Evolutionary conservation across 2,888 invertebrate genomes (phyloP).

Genomic region (Hypolimnas misippus): DNA sequence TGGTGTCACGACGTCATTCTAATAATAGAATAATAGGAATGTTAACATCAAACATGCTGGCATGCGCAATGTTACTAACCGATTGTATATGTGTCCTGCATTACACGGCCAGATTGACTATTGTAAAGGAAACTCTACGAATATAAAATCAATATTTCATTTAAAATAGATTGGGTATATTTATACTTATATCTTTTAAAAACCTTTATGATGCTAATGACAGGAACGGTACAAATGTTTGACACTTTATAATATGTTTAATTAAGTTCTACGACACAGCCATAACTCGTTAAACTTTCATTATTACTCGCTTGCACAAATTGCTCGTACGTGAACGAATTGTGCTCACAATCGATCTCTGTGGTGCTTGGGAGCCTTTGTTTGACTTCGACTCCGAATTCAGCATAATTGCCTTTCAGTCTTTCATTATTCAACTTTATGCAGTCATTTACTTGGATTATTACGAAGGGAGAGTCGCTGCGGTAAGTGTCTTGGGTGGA

Average conservation of each 20-base stretch:
- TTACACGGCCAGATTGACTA: slow-evolving; percentile 47
- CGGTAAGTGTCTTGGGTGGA: slow-evolving; percentile 78
- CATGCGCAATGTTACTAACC: slow-evolving; percentile 65
- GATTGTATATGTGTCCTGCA: slow-evolving; percentile 54
- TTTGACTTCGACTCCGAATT: slow-evolving; percentile 83
- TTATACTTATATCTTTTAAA: slow-evolving; percentile 47
- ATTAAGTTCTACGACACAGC: slow-evolving; percentile 69
- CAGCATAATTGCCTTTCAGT: slow-evolving; percentile 83
- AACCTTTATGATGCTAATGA: slow-evolving; percentile 40
- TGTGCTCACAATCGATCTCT: slow-evolving; percentile 79
- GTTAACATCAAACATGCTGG: slow-evolving; percentile 71
- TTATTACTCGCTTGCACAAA: slow-evolving; percentile 79
- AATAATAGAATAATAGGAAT: slow-evolving; percentile 81
- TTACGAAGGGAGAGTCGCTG: slow-evolving; percentile 79
- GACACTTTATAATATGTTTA: slow-evolving; percentile 73
- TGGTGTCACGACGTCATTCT: slow-evolving; percentile 80
- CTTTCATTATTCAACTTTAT: slow-evolving; percentile 84
- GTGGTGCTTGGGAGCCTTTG: slow-evolving; percentile 73
- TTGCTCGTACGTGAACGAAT: slow-evolving; percentile 81
- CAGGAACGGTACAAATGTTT: slow-evolving; percentile 52
- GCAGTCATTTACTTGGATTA: slow-evolving; percentile 83
- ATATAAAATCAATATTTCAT: neutral
- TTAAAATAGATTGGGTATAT: neutral
- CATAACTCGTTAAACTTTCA: slow-evolving; percentile 80
- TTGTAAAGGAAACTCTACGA: neutral